Evolutionary conservation across 2,797 vertebrate species (phyloP), one percentile per base, ranked within the genome.

Genomic region (Yasuhikotakia modesta): DNA sequence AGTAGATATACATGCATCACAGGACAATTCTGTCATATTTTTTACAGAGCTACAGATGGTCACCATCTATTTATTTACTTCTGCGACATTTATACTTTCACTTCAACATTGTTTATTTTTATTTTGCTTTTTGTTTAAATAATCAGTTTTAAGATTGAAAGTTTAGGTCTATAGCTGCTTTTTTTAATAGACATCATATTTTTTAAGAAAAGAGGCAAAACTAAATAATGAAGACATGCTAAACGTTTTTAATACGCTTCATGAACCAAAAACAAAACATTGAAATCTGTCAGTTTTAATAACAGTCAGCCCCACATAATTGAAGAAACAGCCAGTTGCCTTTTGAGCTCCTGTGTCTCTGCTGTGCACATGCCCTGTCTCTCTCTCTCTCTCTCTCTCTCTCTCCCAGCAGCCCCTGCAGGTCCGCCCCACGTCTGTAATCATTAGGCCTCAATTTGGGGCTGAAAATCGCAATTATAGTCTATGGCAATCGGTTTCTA

Each of bases 401-500:
- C 24, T 76, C 39, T 76, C 73, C 76, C 71, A 67, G 52, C 76
- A 79, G 63, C 83, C 88, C 79, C 82, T 87, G 88, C 81, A 83
- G 81, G 80, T 87, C 88, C 84, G 73, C 87, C 84, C 82, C 88
- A 71, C 4, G 13, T 79, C 82, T 84, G 82, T 86, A 89, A 91
- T 90, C 74, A 87, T 88, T 86, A 87, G 69, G 66, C 81, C 70
- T 68, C 84, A 90, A 86, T 90, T 91, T 91, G 16, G 78, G 80
- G 84, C 79, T 80, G 82, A 90, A 90, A 86, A 87, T 88, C 87
- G 73, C 86, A 91, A 91, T 90, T 89, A 88, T 27, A 39, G 80
- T 76, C 70, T 83, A 76, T 50, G 12, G 57, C 60, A 77, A 48
- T 24, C 72, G 76, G 76, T 81, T 79, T 63, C 81, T 83, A 82